Base-by-base conservation (phyloP, 2,888 invertebrate genomes). In the Plebejus melissa region DNA sequence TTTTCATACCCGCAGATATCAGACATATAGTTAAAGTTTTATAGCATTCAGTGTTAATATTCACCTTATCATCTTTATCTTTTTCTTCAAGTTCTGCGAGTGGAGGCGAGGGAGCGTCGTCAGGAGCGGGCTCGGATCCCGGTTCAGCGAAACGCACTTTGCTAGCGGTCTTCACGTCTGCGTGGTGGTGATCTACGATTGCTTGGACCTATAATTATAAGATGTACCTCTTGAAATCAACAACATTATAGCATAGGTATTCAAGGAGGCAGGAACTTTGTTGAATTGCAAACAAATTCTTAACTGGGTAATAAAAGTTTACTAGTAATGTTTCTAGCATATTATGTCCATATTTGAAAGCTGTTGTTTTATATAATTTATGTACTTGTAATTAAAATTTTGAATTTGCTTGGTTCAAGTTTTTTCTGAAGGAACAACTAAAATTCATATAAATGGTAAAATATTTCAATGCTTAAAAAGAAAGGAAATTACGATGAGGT, bases 131-230 rank as follows among this genome's bases (percentile, higher is more conserved):
- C 36, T 87, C 87, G 81, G 85, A 83, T 0, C 94, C 94, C 0
- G 96, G 97, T 87, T 98, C 98, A 82, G 97, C 96, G 90, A 98
- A 98, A 79, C 98, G 95, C 76, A 98, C 98, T 93, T 97, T 98
- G 80, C 97, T 96, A 77, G 97, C 95, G 38, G 96, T 95, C 90
- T 97, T 97, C 79, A 96, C 94, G 83, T 96, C 96, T 79, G 96
- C 96, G 86, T 97, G 97, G 87, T 97, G 97, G 85, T 97, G 97
- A 90, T 98, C 98, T 79, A 98, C 97, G 83, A 98, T 98, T 75
- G 97, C 96, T 94, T 98, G 98, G 75, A 98, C 98, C 98, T 98
- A 93, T 78, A 76, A 75, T 22, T 22, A 22, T 38, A 28, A 69
- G 28, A 72, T 16, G 22, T 9, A 65, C 13, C 1, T 1, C 13